These are phyloP conservation scores for Todus mexicanus DNA, from an alignment of 2,797 vertebrate species.

Conservation along the genomic window DNA sequence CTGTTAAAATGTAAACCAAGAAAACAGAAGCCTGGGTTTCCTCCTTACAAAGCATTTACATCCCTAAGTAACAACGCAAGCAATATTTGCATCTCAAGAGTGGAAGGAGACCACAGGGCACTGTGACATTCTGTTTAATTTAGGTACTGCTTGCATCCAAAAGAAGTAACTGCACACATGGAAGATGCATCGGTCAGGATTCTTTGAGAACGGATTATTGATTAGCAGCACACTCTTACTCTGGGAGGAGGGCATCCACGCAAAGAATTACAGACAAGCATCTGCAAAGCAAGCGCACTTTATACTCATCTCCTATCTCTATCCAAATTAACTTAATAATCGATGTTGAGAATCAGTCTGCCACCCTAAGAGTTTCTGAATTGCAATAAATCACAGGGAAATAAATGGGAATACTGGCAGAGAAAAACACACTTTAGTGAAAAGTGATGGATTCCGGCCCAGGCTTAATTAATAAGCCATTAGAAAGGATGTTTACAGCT, in stretches of 20 bases:
- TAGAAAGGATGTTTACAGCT: neutral
- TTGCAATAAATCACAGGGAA: neutral
- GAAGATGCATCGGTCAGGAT: neutral
- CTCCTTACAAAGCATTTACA: slow-evolving; percentile 4
- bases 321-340: neutral
- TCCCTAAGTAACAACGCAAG: neutral
- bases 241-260: neutral
- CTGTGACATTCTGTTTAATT: neutral
- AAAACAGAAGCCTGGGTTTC: neutral
- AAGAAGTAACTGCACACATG: neutral
- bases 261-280: neutral
- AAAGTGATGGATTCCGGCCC: neutral
- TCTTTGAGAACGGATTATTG: neutral
- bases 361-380: neutral
- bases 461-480: neutral
- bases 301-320: neutral
- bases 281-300: neutral
- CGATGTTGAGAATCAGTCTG: neutral
- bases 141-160: neutral
- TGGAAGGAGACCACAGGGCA: neutral
- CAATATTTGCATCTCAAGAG: slow-evolving; percentile 29
- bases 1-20: slow-evolving; percentile 26
- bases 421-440: neutral
- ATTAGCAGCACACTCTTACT: neutral
- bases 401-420: neutral